Evolutionary conservation across 2,113 vertebrate species (phyloP), one percentile per base, ranked within the genome.

Genomic region (Xiphias gladius): DNA sequence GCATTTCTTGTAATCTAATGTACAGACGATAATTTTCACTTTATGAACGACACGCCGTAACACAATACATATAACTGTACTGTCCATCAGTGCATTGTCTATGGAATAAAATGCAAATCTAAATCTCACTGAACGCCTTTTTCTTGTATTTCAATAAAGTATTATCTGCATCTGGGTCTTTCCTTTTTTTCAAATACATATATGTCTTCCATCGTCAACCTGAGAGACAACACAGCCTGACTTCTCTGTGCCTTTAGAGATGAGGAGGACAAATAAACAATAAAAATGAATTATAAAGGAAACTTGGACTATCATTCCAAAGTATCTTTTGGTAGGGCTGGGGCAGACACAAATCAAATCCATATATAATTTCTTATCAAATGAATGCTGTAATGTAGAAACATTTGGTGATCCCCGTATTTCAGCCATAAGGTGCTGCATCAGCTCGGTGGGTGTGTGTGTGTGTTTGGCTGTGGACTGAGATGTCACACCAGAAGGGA

Each of bases 51-150:
- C 19, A 58, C 2, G 46, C 62, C 80, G 48, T 74, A 72, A 79
- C 61, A 77, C 48, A 48, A 30, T 73, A 61, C 7, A 71, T 48
- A 28, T 48, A 73, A 63, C 67, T 62, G 52, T 59, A 39, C 22
- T 82, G 73, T 69, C 73, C 73, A 50, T 74, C n/a, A n/a, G 58
- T 78, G 71, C 28, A 43, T 69, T 72, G 62, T 76, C 57, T 76
- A n/a, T 88, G 64, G 22, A 86, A 80, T 88, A 82, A 79, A 84
- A 81, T 79, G 58, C 41, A 58, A 71, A 41, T 89, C 59, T 76
- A 30, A 86, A 78, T 75, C 61, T 79, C 52, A 64, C 24, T 20
- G 22, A 83, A 82, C 66, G 74, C 24, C 9, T 76, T 81, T 63
- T 61, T 48, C 28, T 86, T 79, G 57, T 19, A 63, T 76, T 61